Percentiles rank a stretch among this genome's conserved stretches.
phyloP scores from a whole-genome alignment of 30 jellyfish, hydroid and myxozoan species.

The Chrysaora quinquecirrha region DNA sequence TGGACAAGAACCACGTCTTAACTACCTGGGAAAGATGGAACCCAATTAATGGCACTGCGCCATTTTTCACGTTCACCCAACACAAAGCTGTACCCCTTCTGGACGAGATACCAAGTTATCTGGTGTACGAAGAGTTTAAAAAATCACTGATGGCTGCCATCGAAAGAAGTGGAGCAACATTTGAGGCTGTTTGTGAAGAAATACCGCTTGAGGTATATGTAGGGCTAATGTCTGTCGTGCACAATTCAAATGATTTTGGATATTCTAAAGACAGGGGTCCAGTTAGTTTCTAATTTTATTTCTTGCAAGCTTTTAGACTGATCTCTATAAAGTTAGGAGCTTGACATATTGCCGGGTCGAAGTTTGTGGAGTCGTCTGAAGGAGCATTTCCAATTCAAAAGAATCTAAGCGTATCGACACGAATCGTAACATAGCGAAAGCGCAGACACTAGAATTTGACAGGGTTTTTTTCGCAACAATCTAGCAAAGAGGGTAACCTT shows the following conservation, averaged over 20 bases:
- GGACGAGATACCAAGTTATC: slow-evolving; percentile 60
- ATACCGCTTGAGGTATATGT: slow-evolving; percentile 77
- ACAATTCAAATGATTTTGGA: slow-evolving; percentile 81
- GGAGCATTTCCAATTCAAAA: too few species aligned
- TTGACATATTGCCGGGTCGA: too few species aligned
- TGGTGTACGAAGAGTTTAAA: slow-evolving; percentile 82
- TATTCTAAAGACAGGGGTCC: slow-evolving; percentile 87
- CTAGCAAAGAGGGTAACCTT: too few species aligned
- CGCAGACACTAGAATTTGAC: too few species aligned
- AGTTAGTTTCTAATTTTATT: slow-evolving; percentile 51
- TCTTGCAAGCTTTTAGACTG: too few species aligned
- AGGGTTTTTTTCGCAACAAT: too few species aligned
- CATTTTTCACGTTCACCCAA: slow-evolving; percentile 80
- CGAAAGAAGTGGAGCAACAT: slow-evolving; percentile 74
- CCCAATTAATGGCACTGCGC: slow-evolving; percentile 68
- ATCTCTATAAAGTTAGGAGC: too few species aligned
- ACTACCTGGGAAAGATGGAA: slow-evolving; percentile 84
- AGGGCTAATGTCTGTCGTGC: slow-evolving; percentile 72
- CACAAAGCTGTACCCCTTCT: slow-evolving; percentile 80
- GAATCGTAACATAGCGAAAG: too few species aligned
- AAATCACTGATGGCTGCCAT: slow-evolving; percentile 66
- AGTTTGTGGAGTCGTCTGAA: too few species aligned
- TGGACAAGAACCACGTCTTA: slow-evolving; percentile 63
- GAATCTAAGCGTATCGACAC: too few species aligned
- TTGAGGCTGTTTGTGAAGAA: slow-evolving; percentile 75